Conservation (phyloP, 2,113 vertebrate species). For the Zootoca vivipara region DNA sequence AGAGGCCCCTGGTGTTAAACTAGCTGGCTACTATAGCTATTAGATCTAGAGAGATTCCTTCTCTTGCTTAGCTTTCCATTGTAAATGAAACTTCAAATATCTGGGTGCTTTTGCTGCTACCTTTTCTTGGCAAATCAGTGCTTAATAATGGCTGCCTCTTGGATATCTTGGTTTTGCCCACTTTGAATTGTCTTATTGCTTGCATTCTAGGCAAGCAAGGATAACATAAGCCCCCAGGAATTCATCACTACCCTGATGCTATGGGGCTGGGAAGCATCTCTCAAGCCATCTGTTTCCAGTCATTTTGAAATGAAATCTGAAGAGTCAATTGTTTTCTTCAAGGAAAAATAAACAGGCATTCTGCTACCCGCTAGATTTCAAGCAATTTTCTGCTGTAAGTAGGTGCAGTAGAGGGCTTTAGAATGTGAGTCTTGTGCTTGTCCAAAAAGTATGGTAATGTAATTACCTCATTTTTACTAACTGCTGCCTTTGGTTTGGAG, state of each 20-base stretch:
- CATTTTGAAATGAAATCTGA: conserved; percentile 62
- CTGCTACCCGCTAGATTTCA: conserved; percentile 65
- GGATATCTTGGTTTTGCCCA: conserved; percentile 28
- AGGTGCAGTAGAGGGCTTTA: conserved; percentile 66
- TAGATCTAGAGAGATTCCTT: not conserved
- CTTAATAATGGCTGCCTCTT: conserved; percentile 17
- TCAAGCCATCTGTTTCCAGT: conserved; percentile 62
- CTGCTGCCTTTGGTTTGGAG: conserved; percentile 43
- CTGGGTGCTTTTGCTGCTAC: not conserved
- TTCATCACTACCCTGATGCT: conserved; percentile 51
- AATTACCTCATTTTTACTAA: conserved; percentile 79
- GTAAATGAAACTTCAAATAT: not conserved
- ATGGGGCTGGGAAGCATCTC: conserved; percentile 54
- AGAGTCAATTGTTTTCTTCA: conserved; percentile 69
- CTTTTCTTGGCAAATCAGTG: not conserved
- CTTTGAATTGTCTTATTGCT: conserved; percentile 35
- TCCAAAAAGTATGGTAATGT: conserved; percentile 77
- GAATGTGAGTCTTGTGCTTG: conserved; percentile 44
- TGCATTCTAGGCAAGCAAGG: conserved; percentile 43
- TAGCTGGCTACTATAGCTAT: not conserved
- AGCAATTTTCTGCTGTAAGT: conserved; percentile 73
- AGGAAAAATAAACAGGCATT: conserved; percentile 68
- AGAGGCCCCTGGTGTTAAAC: too few species aligned
- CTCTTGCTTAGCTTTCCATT: not conserved
- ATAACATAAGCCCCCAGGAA: conserved; percentile 47